These are phyloP conservation scores for Phataginus tricuspis DNA, from an alignment of 2,797 vertebrate genomes.

Conservation along the genomic window DNA sequence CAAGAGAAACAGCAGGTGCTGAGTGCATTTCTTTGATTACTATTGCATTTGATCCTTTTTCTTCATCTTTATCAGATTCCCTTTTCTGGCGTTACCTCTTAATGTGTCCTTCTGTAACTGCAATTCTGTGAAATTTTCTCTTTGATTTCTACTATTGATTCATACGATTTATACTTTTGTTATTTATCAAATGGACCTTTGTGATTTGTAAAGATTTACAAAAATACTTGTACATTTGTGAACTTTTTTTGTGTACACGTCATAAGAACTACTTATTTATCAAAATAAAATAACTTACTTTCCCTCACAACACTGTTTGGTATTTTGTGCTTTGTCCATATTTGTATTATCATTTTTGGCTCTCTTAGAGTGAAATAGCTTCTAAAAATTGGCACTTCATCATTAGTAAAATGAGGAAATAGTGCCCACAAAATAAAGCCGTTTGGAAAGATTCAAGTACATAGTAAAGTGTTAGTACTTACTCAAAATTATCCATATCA, in stretches of 20 bases:
- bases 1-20: not conserved
- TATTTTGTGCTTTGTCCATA: not conserved
- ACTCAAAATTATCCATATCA: not conserved
- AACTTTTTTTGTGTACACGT: not conserved
- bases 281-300: not conserved
- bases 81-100: not conserved
- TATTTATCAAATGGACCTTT: not conserved
- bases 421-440: not conserved
- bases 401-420: not conserved
- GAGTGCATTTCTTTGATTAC: not conserved
- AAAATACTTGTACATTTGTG: not conserved
- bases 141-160: not conserved
- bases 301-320: not conserved
- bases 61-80: not conserved
- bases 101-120: not conserved
- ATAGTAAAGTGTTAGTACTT: not conserved
- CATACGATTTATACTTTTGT: not conserved
- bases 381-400: not conserved
- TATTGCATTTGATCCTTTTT: not conserved
- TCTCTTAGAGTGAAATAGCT: not conserved
- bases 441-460: not conserved
- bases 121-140: not conserved
- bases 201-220: not conserved
- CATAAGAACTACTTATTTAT: not conserved
- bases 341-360: not conserved